Percentiles rank a stretch among this genome's conserved stretches.
Conservation (phyloP, 2,797 vertebrate species). For the Erpetoichthys calabaricus region DNA sequence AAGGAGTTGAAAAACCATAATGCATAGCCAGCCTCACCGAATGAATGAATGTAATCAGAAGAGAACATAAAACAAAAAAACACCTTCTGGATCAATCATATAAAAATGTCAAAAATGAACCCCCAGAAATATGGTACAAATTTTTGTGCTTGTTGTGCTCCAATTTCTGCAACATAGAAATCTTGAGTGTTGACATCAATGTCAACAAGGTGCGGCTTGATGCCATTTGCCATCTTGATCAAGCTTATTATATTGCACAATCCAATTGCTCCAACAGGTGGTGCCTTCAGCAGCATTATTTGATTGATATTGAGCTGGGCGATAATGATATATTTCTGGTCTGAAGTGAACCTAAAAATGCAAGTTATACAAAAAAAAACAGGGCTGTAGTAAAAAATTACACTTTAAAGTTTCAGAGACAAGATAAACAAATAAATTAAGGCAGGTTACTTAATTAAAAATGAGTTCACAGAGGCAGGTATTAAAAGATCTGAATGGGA, state of each 20-base stretch:
- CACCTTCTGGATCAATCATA: constrained; percentile 8
- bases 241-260: constrained; percentile 58
- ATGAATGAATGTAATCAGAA: too few relatives aligned
- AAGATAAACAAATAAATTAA: neutral
- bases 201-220: constrained; percentile 79
- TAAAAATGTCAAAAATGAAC: neutral
- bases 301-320: constrained; percentile 75
- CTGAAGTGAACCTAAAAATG: constrained; percentile 53
- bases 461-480: too few relatives aligned
- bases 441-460: neutral
- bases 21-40: too few relatives aligned
- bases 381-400: neutral
- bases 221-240: constrained; percentile 72
- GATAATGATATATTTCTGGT: constrained; percentile 67
- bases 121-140: constrained; percentile 48
- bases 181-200: constrained; percentile 62
- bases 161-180: constrained; percentile 83
- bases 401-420: neutral
- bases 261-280: constrained; percentile 63
- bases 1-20: too few relatives aligned
- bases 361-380: constrained; percentile 4
- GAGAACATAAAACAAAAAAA: neutral
- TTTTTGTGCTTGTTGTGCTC: constrained; percentile 82
- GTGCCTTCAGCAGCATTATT: constrained; percentile 59
- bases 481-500: too few relatives aligned